Evolutionary conservation across 2,888 invertebrate genomes (phyloP).

Genomic region (Thecocarcelia acutangulata): DNA sequence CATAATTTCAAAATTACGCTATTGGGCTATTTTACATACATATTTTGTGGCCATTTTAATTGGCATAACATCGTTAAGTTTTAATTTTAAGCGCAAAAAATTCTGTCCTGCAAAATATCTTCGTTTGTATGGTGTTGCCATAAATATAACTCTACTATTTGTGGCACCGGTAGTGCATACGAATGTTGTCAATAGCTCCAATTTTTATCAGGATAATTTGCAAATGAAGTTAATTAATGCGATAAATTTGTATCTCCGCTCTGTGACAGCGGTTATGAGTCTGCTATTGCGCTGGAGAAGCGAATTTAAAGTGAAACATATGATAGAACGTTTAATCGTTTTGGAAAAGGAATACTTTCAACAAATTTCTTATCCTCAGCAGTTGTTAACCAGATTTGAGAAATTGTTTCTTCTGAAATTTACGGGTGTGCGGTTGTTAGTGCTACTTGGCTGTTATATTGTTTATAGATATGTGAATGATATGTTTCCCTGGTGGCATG

Average conservation of each 20-base stretch:
- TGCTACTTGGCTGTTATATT: not conserved
- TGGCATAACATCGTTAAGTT: constrained; percentile 43
- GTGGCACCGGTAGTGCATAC: constrained; percentile 7
- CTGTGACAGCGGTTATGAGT: constrained; percentile 7
- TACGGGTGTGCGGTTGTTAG: constrained; percentile 14
- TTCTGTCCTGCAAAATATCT: constrained; percentile 8
- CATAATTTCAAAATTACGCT: constrained; percentile 19
- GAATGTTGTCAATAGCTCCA: not conserved
- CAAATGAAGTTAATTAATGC: constrained; percentile 55
- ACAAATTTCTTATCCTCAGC: constrained; percentile 12
- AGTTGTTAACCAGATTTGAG: constrained; percentile 11
- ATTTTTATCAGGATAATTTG: constrained; percentile 37
- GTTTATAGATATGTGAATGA: constrained; percentile 10
- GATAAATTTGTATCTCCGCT: constrained; percentile 38
- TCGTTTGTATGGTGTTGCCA: not conserved
- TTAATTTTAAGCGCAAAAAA: constrained; percentile 44
- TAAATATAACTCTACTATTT: not conserved
- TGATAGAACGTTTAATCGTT: constrained; percentile 26
- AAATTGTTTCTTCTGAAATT: constrained; percentile 28
- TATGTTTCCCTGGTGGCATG: constrained; percentile 38
- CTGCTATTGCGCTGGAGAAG: constrained; percentile 17
- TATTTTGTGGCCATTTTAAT: constrained; percentile 35
- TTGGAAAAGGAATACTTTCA: constrained; percentile 54
- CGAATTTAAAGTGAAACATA: constrained; percentile 28
- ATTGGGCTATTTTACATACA: constrained; percentile 24